Evolutionary conservation across 1,140 invertebrate species (phyloP).

Genomic region (Anastatus disparis): DNA sequence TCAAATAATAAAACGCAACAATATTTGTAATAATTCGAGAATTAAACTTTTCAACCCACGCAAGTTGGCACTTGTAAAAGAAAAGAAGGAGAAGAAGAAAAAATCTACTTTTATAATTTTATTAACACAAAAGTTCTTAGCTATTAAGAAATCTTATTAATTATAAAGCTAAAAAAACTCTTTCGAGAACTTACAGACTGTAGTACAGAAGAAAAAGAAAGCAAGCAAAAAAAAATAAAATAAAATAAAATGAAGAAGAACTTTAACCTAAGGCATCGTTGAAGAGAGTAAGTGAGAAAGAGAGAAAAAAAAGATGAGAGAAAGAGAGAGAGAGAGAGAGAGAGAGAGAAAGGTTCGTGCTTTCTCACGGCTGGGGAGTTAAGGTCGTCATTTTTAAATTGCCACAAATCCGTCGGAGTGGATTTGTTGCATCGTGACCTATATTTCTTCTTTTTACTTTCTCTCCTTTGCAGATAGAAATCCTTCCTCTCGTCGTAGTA

Average conservation of each 20-base stretch:
- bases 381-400: conserved; percentile 33
- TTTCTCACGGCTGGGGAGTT: conserved; percentile 2
- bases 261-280: too few relatives aligned
- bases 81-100: too few relatives aligned
- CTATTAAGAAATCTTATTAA: conserved; percentile 29
- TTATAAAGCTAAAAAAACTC: conserved; percentile 24
- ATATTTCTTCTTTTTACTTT: conserved; percentile 5
- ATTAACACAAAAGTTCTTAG: conserved; percentile 15
- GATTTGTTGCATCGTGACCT: conserved; percentile 29
- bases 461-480: conserved; percentile 25
- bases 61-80: too few relatives aligned
- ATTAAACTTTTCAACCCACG: neutral
- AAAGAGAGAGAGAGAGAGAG: neutral
- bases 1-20: neutral
- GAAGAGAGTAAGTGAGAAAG: too few relatives aligned
- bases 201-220: too few relatives aligned
- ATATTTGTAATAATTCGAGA: neutral
- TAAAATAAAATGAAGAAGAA: too few relatives aligned
- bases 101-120: conserved; percentile 19
- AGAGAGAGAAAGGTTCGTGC: neutral
- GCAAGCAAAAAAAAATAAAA: too few relatives aligned
- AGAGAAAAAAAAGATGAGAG: too few relatives aligned
- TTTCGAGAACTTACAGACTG: neutral
- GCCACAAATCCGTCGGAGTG: conserved; percentile 26
- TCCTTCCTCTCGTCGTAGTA: conserved; percentile 5